Evolutionary conservation across 1,140 invertebrate genomes (phyloP).

Genomic region (Ostrea denselamellosa): DNA sequence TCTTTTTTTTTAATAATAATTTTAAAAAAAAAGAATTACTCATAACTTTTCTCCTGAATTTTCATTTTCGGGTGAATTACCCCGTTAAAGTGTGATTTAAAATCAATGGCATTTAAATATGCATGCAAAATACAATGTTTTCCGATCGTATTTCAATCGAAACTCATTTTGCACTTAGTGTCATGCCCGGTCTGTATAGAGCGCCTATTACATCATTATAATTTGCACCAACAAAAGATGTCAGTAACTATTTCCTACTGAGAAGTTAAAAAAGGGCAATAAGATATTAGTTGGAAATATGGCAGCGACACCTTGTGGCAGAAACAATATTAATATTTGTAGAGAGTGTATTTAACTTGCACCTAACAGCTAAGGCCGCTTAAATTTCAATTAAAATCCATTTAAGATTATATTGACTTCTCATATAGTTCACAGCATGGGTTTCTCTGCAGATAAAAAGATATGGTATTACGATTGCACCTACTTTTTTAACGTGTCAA

Average conservation of each 20-base stretch:
- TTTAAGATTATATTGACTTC: constrained; percentile 25
- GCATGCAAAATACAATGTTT: background rate
- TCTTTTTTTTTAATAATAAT: background rate
- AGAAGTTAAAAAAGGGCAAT: constrained; percentile 33
- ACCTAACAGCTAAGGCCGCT: constrained; percentile 30
- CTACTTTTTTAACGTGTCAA: constrained; percentile 26
- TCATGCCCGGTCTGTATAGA: constrained; percentile 11
- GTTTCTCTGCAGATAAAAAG: constrained; percentile 25
- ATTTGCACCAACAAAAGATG: constrained; percentile 33
- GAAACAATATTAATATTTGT: constrained; percentile 33
- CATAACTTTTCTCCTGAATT: background rate
- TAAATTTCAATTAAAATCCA: constrained; percentile 33
- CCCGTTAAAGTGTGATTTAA: constrained; percentile 5
- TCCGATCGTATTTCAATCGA: constrained; percentile 4
- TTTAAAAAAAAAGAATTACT: background rate
- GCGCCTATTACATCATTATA: constrained; percentile 18
- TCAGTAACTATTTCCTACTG: constrained; percentile 28
- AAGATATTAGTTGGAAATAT: constrained; percentile 28
- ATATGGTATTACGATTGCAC: constrained; percentile 17
- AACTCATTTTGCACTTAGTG: constrained; percentile 37
- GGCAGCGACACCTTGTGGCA: background rate
- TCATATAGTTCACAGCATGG: constrained; percentile 34
- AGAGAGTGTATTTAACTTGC: constrained; percentile 38
- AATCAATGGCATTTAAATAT: constrained; percentile 17
- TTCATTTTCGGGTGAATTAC: background rate